Evolutionary conservation across 2,797 vertebrate species (phyloP).

Genomic region (Cyprinodon diabolis): DNA sequence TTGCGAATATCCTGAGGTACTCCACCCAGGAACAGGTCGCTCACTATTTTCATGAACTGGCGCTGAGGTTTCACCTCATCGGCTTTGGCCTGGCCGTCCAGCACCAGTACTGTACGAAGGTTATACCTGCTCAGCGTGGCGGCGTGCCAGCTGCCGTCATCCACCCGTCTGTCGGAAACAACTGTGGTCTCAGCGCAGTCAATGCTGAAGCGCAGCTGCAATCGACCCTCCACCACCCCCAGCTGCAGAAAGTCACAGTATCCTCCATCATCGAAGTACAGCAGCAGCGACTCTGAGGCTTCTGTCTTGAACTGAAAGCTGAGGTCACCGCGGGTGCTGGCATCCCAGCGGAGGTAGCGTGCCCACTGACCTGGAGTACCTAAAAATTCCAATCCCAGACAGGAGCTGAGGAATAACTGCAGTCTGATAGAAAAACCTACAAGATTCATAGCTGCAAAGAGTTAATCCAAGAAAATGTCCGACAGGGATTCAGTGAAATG

Average conservation of each 20-base stretch:
- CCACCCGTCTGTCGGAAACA: slow-evolving; percentile 86
- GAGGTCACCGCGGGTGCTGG: slow-evolving; percentile 93
- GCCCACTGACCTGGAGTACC: slow-evolving; percentile 95
- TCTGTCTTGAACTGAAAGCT: slow-evolving; percentile 97
- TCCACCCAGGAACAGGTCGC: slow-evolving; percentile 95
- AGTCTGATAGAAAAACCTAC: slow-evolving; percentile 87
- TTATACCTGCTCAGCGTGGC: slow-evolving; percentile 89
- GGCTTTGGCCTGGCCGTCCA: slow-evolving; percentile 88
- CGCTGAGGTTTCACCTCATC: slow-evolving; percentile 90
- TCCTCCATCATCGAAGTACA: slow-evolving; percentile 97
- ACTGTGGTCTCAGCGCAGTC: slow-evolving; percentile 93
- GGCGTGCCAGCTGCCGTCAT: slow-evolving; percentile 92
- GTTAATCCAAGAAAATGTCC: slow-evolving; percentile 69
- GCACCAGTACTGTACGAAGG: slow-evolving; percentile 87
- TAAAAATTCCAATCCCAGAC: slow-evolving; percentile 92
- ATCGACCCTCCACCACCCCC: slow-evolving; percentile 87
- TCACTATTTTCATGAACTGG: slow-evolving; percentile 96
- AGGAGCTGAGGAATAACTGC: slow-evolving; percentile 89
- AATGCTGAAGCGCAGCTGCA: slow-evolving; percentile 94
- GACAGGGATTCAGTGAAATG: slow-evolving; percentile 50
- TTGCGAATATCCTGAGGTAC: slow-evolving; percentile 91
- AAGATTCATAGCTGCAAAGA: slow-evolving; percentile 81
- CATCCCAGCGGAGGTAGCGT: slow-evolving; percentile 99
- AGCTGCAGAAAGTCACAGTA: slow-evolving; percentile 98
- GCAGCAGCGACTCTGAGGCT: slow-evolving; percentile 88